Evolutionary conservation across 2,113 vertebrate species (phyloP), one percentile per base, ranked within the genome.

Genomic region (Desmodus rotundus): DNA sequence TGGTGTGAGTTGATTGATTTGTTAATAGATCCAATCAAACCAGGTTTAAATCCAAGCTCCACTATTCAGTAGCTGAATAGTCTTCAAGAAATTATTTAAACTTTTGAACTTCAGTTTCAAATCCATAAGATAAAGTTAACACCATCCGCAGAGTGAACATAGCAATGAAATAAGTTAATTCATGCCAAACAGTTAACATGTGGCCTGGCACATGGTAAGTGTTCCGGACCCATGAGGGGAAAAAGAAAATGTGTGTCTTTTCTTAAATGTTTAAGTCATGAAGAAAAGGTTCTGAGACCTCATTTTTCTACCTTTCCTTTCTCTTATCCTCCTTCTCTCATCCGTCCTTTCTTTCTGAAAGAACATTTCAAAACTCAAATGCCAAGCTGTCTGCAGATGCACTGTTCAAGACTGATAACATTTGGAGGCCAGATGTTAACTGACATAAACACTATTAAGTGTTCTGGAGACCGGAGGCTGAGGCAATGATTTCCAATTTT

Each of bases 381-480:
- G 73, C 88, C 95, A 94, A 45, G 70, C 89, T 94, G 61, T 86
- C 78, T 80, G 73, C 94, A 96, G 88, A 95, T 94, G 61, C 77
- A 36, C 38, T 41, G 67, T 82, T 93, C 68, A 80, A 83, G 47
- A 89, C 89, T 87, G 94, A 72, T 87, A 93, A 89, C 93, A 96
- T 93, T 94, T 96, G 86, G 94, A 87, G 63, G 82, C 93, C 97
- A 96, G 94, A 96, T 96, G 96, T 93, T 94, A 84, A 96, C 93
- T 93, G 94, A 93, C 12, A 38, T 24, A 82, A 97, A 77, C 93
- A 68, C 54, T 80, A 45, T 80, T 95, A 88, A 95, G 20, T 45
- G 47, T 63, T 67, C 17, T 89, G 82, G 38, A 31, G 77, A 82
- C 91, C 2, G 0, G 86, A 96, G 93, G 17, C 74, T 47, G 68